Evolutionary conservation across 2,888 invertebrate species (phyloP), one percentile per base, ranked within the genome.

Genomic region (Tholera decimalis): DNA sequence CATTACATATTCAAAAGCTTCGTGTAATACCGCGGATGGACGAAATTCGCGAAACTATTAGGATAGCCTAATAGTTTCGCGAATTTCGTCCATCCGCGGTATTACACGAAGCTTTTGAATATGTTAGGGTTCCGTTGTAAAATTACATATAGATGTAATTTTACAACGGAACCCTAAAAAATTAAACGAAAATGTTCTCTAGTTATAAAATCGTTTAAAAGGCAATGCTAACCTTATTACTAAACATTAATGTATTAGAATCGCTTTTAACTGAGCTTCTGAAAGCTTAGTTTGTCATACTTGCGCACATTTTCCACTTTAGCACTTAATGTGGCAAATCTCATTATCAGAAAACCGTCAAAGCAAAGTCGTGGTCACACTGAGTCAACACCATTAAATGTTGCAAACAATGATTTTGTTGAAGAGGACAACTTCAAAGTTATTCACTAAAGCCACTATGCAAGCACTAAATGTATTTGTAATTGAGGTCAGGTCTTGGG

Each of bases 221-320:
- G 37, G 43, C 28, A 26, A 46, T 33, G 20, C 28, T 15, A 47
- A 59, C 26, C 59, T 51, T 39, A 63, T 70, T 30, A 47, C 30
- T 57, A 53, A 56, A 64, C 64, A 71, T 70, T 49, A 39, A 57
- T 54, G 24, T 47, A 59, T 60, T 44, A 41, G 8, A 66, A 54
- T 56, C 20, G 13, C 8, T 57, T 30, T 54, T 43, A 54, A 57
- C 39, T n/a, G 54, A 61, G 64, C 64, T 67, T 64, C 64, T 60
- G 22, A 58, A 54, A 74, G 63, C 43, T 51, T 33, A 39, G 18
- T 37, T 56, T 46, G 53, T 50, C 37, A 56, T 67, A 62, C 41
- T 60, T 50, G 54, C 18, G 13, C 47, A 60, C 53, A 44, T 64
- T 78, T 74, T 76, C 63, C 64, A 76, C 70, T 73, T 73, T 59